A percentile compares a stretch with the other conserved stretches of the same genome.
These are phyloP conservation scores for Epizoanthus scotinus DNA, from an alignment of 92 coral and sea anemone genomes.

Conservation along the genomic window DNA sequence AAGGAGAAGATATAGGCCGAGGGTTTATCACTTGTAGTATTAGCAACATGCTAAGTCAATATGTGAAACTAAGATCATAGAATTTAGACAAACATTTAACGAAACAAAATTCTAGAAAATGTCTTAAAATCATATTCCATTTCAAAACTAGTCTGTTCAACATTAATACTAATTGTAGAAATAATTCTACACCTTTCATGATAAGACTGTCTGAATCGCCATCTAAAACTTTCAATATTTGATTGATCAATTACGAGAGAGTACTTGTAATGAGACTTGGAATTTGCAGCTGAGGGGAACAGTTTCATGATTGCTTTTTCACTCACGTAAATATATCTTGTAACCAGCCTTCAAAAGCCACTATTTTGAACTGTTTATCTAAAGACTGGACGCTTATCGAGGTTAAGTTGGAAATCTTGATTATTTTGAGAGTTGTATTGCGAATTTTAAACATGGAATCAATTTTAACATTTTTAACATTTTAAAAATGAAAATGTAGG, in stretches of 20 bases:
- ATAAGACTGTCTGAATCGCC: neutral
- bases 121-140: neutral
- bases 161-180: neutral
- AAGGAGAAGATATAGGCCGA: too few species aligned
- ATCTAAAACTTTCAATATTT: neutral
- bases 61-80: too few species aligned
- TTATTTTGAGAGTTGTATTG: neutral
- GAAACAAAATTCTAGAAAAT: too few species aligned
- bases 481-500: neutral
- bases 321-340: constrained; percentile 2
- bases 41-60: too few species aligned
- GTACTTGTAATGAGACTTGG: constrained; percentile 5
- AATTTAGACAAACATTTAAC: too few species aligned
- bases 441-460: neutral
- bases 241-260: constrained; percentile 8
- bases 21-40: too few species aligned
- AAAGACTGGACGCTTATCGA: neutral
- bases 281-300: neutral
- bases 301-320: constrained; percentile 8
- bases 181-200: neutral
- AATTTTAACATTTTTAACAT: neutral
- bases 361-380: neutral
- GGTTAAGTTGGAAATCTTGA: neutral
- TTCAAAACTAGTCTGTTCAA: neutral
- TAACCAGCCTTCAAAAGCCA: constrained; percentile 16